Base-by-base conservation (phyloP, 2,888 invertebrate species). In the Camptogramma bilineatum region DNA sequence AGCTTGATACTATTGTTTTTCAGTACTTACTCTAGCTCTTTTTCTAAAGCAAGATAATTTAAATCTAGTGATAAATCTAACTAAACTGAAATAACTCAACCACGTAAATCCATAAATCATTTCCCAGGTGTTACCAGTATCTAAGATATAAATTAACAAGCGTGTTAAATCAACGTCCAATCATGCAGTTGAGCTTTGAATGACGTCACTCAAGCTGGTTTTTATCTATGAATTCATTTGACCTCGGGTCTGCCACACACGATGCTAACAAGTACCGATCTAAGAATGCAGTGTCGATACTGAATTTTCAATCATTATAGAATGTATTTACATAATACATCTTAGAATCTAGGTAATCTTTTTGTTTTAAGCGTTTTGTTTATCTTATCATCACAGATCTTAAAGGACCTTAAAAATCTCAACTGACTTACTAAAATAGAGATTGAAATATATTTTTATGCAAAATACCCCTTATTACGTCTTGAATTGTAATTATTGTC, bases 181-280 rank as follows among this genome's bases (percentile, higher is more conserved):
- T 87, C 87, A 83, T 81, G 80, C 70, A 64, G 61, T 73, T 64
- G 66, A 73, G 70, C 68, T 68, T 71, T 62, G 48, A 58, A 78
- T 83, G 84, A 85, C 84, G 84, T 85, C 85, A 84, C 74, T 81
- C 80, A 80, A 82, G 83, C 81, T 72, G 76, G 81, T 84, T 87
- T 88, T 89, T 87, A 87, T 88, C 89, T 90, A 88, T 84, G 84
- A 82, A 83, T 83, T 82, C 83, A 81, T 85, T 91, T 90, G 90
- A 90, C 90, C 90, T 81, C 73, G 71, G 81, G 86, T 83, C 84
- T 86, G 81, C 91, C 91, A 85, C 91, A 90, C 91, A 91, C 91
- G 90, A 84, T 67, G 87, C 68, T 64, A n/a, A 42, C 24, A 59
- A 64, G 67, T 46, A 66, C 24, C 48, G 52, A 51, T 52, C 16